Evolutionary conservation across 2,113 vertebrate genomes (phyloP), one percentile per base, ranked within the genome.

Genomic region (Capricornis sumatraensis): DNA sequence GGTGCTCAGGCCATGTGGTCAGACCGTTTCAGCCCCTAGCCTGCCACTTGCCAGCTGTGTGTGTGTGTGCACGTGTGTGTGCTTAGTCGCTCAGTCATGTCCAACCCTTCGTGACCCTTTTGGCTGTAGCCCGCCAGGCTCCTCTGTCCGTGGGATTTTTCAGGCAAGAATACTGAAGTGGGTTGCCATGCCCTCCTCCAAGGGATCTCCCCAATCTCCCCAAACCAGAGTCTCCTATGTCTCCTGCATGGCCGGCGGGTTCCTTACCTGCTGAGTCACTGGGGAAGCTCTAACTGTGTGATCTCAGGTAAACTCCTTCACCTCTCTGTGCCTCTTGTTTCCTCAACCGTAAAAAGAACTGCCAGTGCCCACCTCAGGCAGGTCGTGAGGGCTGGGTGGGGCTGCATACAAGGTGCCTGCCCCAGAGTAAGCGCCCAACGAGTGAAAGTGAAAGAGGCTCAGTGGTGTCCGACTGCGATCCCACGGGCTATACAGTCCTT

Each of bases 331-430:
- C 76, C 55, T n/a, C 30, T 47, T 28, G 3, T 43, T 17, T 64
- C 25, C 85, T 74, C 50, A 83, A 6, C 30, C 14, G 3, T 45
- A 52, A 14, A 58, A 43, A 57, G 36, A 58, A 33, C 17, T 8
- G 30, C 43, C 45, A 1, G 21, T 30, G 57, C 58, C 52, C 62
- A 52, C 14, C 84, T 67, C 15, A n/a, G n/a, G 40, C 58, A 12
- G 7, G 2, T 2, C 1, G 0, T 4, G 82, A 12, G 53, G 60
- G n/a, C 50, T 2, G 3, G 45, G 19, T 10, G 7, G 45, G 45
- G 36, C 40, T 9, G 11, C 67, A 0, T 14, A 3, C 9, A 16
- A 3, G 43, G 64, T 2, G 6, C 60, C 83, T 21, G 17, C 36
- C 57, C 23, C 4, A 30, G 81, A 71, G 78, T 3, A 17, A 47